phyloP scores from a whole-genome alignment of 2,113 vertebrate genomes.

The Haemorhous mexicanus region DNA sequence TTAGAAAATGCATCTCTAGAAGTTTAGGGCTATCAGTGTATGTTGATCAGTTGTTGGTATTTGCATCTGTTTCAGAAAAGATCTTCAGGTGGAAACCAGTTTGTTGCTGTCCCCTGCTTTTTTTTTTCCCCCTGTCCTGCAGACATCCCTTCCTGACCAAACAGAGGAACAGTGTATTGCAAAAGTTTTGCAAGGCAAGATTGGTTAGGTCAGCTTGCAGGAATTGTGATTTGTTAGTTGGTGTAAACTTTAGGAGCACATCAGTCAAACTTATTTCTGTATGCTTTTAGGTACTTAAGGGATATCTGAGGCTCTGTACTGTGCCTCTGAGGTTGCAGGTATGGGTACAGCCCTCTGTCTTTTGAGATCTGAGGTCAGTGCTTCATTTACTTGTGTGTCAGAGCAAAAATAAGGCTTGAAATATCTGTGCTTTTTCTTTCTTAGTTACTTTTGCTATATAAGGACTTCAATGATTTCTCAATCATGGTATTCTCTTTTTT shows the following conservation, averaged over 20 bases:
- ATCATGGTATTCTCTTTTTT: background rate
- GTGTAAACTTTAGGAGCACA: background rate
- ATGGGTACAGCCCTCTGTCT: background rate
- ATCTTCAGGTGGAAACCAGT: background rate
- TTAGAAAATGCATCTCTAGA: background rate
- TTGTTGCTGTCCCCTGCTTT: background rate
- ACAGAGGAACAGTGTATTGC: background rate
- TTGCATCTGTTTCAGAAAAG: background rate
- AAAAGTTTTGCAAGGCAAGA: slow-evolving; percentile 6
- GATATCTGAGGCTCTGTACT: background rate
- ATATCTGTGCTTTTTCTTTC: background rate
- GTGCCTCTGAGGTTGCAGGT: background rate
- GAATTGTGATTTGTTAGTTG: background rate
- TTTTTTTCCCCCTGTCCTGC: slow-evolving; percentile 10
- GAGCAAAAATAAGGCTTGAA: background rate
- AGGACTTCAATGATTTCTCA: background rate
- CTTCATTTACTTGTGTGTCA: background rate
- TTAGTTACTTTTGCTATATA: background rate
- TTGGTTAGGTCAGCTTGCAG: background rate
- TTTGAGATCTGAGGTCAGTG: background rate
- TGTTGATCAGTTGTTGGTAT: slow-evolving; percentile 46
- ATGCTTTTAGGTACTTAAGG: background rate
- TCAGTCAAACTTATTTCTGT: background rate
- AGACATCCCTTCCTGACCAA: background rate
- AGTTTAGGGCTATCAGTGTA: background rate